Evolutionary conservation across 2,888 invertebrate genomes (phyloP), one percentile per base, ranked within the genome.

Genomic region (Lochmaea capreae): DNA sequence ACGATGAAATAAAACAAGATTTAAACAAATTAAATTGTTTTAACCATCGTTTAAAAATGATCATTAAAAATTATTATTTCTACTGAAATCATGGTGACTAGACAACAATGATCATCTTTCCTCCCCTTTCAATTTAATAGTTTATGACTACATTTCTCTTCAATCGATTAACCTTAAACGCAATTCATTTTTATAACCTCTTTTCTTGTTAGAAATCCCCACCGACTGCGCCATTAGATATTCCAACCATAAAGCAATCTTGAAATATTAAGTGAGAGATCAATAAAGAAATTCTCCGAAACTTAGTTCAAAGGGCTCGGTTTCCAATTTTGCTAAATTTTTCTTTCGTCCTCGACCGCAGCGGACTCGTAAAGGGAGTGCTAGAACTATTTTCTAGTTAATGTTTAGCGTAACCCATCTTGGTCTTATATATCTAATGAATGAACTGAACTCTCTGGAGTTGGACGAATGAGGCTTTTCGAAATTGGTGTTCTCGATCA

Each of bases 401-500:
- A 71, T 71, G 65, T 65, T 65, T 57, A 49, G 26, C 71, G 71
- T 65, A 71, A 71, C 71, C 71, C 65, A 71, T 71, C 71, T 65
- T 58, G 71, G 65, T 58, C 58, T 71, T 65, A 54, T 54, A 54
- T 54, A 71, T 65, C 68, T 68, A 75, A 75, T 72, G 74, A 75
- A 72, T 71, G 63, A 75, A 75, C 65, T 68, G 49, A 65, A 65
- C 65, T 71, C 65, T 65, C 65, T 65, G 57, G 73, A 69, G 58
- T 67, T 58, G 68, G 72, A 71, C 65, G 70, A 61, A 59, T 62
- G 66, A 59, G 72, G 70, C 70, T 75, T 75, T 76, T 72, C 72
- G 72, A 75, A 80, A 82, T 81, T 79, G 79, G 79, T 74, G 74
- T 78, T 77, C 79, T 83, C 78, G 79, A 82, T 83, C 83, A 82